Conservation (phyloP, 2,888 invertebrate genomes). For the Antheraea yamamai region DNA sequence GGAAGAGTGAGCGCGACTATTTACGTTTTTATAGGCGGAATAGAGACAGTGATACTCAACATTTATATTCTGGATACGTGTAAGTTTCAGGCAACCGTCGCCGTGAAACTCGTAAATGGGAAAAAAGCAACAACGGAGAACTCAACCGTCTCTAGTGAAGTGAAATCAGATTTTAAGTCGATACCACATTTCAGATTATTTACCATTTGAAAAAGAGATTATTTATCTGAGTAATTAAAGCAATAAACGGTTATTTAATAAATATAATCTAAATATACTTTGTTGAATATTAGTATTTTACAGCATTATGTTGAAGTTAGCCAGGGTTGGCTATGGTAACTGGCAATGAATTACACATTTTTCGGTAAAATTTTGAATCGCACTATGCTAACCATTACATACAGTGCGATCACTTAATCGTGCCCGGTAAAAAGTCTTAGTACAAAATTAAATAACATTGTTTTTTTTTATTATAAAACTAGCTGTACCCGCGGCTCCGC, state of each 20-base stretch:
- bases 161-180: slow-evolving; percentile 50
- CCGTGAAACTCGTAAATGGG: slow-evolving; percentile 83
- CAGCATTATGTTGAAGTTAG: no score
- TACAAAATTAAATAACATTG: no score
- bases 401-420: no score
- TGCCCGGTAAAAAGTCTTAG: no score
- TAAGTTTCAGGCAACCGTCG: slow-evolving; percentile 83
- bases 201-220: not conserved
- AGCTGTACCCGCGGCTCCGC: no score
- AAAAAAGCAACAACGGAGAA: slow-evolving; percentile 81
- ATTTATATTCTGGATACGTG: slow-evolving; percentile 82
- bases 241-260: not conserved
- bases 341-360: no score
- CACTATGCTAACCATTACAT: no score
- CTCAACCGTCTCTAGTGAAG: slow-evolving; percentile 76
- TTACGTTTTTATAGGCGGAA: slow-evolving; percentile 44
- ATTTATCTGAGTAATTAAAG: not conserved
- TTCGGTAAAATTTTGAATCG: no score
- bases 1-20: slow-evolving; percentile 60
- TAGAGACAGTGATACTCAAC: slow-evolving; percentile 61
- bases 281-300: not conserved
- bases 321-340: no score
- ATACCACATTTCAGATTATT: slow-evolving; percentile 26
- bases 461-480: no score
- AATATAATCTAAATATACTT: not conserved